Base-by-base conservation (phyloP, 2,797 vertebrate genomes). In the Triplophysa yarkandensis region DNA sequence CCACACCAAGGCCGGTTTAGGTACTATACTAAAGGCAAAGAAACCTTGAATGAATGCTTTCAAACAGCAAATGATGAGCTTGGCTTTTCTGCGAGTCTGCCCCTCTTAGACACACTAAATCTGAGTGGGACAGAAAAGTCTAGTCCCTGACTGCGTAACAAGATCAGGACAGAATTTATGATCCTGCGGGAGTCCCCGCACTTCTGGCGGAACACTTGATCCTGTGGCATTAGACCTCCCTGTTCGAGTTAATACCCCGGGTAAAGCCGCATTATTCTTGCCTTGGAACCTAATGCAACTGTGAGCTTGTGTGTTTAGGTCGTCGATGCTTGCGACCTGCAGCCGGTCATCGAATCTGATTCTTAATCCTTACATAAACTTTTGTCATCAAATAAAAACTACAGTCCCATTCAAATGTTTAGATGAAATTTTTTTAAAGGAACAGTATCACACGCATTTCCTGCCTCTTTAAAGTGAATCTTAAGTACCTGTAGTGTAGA, bases 191-290 rank as follows among this genome's bases (percentile, higher is more conserved):
- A 88, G 84, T 82, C 84, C 80, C 84, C 69, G 75, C 85, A 81
- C 84, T 88, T 82, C 86, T 84, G 86, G 85, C 84, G 84, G 86
- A 90, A 88, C 70, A 61, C 86, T 89, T 89, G 86, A 90, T 89
- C 88, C 86, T 44, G 25, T 87, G 87, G 86, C 83, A 88, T 91
- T 89, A 90, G 86, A 86, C 77, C 80, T 87, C 88, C 83, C 86
- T 89, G 87, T 91, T 87, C 89, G 86, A 90, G 84, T 88, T 89
- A 92, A 89, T 87, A 90, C 89, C 86, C 84, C 55, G 74, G 87
- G 86, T 86, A 82, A 84, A 85, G 85, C 82, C 71, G 85, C 86
- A 86, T 84, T 90, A 88, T 80, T 78, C 85, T 85, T 86, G 43
- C 85, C 87, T 89, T 87, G 87, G 85, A 78, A 86, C 89, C 82